Conservation (phyloP, 2,113 vertebrate genomes). For the Peromyscus californicus region DNA sequence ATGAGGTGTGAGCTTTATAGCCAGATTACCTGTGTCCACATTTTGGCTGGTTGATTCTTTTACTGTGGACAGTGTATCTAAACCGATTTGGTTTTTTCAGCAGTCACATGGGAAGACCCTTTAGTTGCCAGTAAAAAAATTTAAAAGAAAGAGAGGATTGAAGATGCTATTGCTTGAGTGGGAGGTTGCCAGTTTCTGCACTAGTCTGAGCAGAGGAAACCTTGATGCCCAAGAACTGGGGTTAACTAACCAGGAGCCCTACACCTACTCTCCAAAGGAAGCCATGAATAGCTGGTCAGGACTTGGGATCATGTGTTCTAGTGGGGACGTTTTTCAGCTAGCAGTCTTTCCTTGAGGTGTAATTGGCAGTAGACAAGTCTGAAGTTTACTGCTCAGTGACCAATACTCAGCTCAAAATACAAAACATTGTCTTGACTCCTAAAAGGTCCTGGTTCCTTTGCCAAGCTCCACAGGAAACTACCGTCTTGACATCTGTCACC, state of each 20-base stretch:
- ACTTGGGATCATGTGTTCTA: constrained; percentile 13
- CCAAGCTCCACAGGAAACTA: background rate
- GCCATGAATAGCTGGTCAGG: background rate
- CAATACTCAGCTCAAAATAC: background rate
- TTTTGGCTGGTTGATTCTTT: background rate
- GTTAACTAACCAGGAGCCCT: background rate
- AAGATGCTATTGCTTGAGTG: background rate
- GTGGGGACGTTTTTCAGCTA: background rate
- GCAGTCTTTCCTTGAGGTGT: background rate
- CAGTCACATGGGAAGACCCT: background rate
- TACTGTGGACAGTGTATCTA: background rate
- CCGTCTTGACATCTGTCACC: background rate
- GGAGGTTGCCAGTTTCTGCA: background rate
- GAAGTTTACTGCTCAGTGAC: background rate
- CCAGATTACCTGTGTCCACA: background rate
- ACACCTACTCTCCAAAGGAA: background rate
- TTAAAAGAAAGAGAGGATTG: background rate
- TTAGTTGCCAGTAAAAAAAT: background rate
- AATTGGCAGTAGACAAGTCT: background rate
- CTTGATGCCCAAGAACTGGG: background rate
- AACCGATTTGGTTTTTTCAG: background rate
- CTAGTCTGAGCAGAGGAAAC: background rate
- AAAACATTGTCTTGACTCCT: background rate
- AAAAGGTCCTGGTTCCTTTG: background rate
- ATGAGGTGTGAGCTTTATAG: background rate